A percentile compares a stretch with the other conserved stretches of the same genome.
phyloP scores from a whole-genome alignment of 1,140 invertebrate species.

The Diuraphis noxia region DNA sequence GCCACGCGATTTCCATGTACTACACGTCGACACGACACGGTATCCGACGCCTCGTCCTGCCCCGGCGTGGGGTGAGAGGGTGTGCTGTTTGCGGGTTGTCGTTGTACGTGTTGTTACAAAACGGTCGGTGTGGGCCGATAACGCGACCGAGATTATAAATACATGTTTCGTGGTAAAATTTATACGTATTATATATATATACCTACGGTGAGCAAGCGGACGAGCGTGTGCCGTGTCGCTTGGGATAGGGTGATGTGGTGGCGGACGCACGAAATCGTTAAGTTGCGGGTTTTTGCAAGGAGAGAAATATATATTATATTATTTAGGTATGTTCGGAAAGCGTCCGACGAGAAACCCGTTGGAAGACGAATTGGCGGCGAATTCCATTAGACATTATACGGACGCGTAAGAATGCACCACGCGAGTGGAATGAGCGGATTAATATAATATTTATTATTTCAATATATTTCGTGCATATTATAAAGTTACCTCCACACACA shows the following conservation, averaged over 20 bases:
- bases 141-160: conserved; percentile 26
- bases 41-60: conserved; percentile 19
- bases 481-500: neutral
- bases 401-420: neutral
- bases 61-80: neutral
- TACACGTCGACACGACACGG: conserved; percentile 51
- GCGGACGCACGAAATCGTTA: neutral
- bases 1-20: conserved; percentile 52
- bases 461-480: neutral
- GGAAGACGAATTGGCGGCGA: neutral
- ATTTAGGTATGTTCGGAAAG: neutral
- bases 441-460: neutral
- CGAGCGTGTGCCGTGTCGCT: neutral
- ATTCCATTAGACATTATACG: neutral
- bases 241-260: neutral
- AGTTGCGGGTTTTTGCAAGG: neutral
- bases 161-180: neutral
- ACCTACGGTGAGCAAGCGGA: neutral
- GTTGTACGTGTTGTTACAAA: conserved; percentile 29
- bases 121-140: conserved; percentile 44
- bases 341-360: neutral
- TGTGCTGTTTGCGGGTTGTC: conserved; percentile 36
- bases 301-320: neutral
- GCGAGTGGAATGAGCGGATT: neutral
- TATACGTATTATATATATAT: too few relatives aligned